Conservation (phyloP, 2,888 invertebrate species). For the Griposia aprilina region DNA sequence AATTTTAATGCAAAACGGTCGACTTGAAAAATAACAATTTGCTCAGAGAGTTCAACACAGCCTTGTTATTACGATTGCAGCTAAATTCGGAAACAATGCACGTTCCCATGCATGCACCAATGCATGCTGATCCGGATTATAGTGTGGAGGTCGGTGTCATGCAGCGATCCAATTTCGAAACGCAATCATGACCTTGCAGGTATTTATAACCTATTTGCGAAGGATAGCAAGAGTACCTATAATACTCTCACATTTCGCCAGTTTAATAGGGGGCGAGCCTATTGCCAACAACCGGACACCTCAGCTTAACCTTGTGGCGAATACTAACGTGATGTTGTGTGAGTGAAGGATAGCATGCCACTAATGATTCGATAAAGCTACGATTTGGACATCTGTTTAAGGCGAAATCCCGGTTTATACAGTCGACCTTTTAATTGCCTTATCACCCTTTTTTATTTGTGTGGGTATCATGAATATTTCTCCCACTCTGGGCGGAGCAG, state of each 20-base stretch:
- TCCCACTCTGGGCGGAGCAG: too few relatives aligned
- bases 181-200: not conserved
- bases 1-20: not conserved
- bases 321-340: too few relatives aligned
- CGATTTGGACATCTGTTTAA: not conserved
- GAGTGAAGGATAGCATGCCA: too few relatives aligned
- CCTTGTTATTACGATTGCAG: not conserved
- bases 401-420: not conserved
- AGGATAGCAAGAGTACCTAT: not conserved
- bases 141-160: not conserved
- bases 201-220: not conserved
- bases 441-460: too few relatives aligned
- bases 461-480: too few relatives aligned
- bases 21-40: not conserved
- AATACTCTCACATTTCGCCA: too few relatives aligned
- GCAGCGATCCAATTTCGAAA: conserved; percentile 21
- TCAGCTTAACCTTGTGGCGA: too few relatives aligned
- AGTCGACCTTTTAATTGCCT: not conserved
- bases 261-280: too few relatives aligned
- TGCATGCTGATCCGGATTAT: conserved; percentile 23
- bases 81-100: conserved; percentile 11
- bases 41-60: too few relatives aligned
- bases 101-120: not conserved
- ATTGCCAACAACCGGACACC: too few relatives aligned
- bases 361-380: not conserved